Conservation (phyloP, 2,888 invertebrate species). For the Drosophila greeni region DNA sequence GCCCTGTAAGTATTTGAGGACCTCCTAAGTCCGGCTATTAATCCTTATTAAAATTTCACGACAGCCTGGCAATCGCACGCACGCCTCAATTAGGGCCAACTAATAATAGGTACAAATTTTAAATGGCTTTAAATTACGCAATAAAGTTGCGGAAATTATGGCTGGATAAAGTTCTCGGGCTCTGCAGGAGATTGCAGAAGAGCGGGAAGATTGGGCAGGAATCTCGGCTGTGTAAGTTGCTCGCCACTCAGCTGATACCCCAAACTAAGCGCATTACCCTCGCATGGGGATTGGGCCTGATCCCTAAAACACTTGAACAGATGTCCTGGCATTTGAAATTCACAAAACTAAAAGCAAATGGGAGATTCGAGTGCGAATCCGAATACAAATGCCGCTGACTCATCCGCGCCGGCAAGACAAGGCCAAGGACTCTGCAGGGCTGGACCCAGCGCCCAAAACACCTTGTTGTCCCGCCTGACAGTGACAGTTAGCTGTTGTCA, state of each 20-base stretch:
- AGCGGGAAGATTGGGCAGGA: not conserved
- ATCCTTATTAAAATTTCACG: slow-evolving; percentile 32
- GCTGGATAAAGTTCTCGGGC: not conserved
- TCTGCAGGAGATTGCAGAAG: not conserved
- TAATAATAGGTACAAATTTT: slow-evolving; percentile 22
- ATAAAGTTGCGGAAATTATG: slow-evolving; percentile 27
- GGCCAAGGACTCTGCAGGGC: slow-evolving; percentile 7
- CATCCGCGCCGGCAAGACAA: slow-evolving; percentile 23
- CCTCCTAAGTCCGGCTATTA: slow-evolving; percentile 22
- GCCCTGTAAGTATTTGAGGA: slow-evolving; percentile 22
- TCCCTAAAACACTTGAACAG: slow-evolving; percentile 73
- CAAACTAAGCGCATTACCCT: slow-evolving; percentile 68
- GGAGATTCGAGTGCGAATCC: slow-evolving; percentile 19
- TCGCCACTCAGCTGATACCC: slow-evolving; percentile 7
- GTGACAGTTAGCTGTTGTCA: slow-evolving; percentile 64
- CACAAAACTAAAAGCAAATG: slow-evolving; percentile 77
- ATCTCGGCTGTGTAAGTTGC: slow-evolving; percentile 10
- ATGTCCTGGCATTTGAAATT: slow-evolving; percentile 78
- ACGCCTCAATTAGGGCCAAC: slow-evolving; percentile 12
- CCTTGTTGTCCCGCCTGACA: slow-evolving; percentile 54
- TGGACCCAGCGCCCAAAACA: slow-evolving; percentile 38
- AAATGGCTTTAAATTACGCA: slow-evolving; percentile 18
- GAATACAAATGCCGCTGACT: slow-evolving; percentile 33
- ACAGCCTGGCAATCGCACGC: slow-evolving; percentile 41
- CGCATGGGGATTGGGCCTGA: slow-evolving; percentile 26